Percentiles rank a stretch among this genome's conserved stretches.
phyloP scores from a whole-genome alignment of 2,797 vertebrate species.

The Nannoperca obscura region DNA sequence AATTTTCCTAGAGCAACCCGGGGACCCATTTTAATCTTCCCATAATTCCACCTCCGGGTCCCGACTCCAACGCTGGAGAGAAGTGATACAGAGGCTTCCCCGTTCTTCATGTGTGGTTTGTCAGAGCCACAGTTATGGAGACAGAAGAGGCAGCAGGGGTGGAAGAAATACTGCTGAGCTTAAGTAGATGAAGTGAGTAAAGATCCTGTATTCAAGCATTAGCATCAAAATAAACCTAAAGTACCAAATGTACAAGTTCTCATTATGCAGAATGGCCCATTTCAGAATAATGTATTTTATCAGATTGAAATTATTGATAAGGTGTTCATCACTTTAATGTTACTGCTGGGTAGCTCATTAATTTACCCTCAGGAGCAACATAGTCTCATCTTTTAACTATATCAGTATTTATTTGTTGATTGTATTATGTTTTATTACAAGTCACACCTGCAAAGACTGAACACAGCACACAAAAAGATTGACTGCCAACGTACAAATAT shows the following conservation, averaged over 20 bases:
- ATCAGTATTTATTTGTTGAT: not conserved
- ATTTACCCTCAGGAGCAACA: not conserved
- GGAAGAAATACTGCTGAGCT: not conserved
- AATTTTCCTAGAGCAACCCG: constrained; percentile 21
- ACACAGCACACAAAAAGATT: too few relatives aligned
- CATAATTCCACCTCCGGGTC: constrained; percentile 23
- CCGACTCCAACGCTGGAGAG: not conserved
- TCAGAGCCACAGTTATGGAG: not conserved
- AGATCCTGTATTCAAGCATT: not conserved
- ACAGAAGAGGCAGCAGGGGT: not conserved
- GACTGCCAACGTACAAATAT: too few relatives aligned
- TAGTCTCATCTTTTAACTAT: not conserved
- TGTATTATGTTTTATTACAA: not conserved
- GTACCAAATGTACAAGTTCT: not conserved
- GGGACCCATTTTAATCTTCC: constrained; percentile 38
- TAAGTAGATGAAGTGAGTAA: not conserved
- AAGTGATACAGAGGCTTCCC: constrained; percentile 11
- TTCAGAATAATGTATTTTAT: too few relatives aligned
- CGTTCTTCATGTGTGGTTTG: not conserved
- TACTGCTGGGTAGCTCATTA: not conserved
- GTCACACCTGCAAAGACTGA: too few relatives aligned
- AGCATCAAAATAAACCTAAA: not conserved
- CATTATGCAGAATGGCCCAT: too few relatives aligned
- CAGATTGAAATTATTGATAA: too few relatives aligned
- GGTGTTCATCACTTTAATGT: not conserved